Conservation (phyloP, 2,797 vertebrate species). For the Muraenolepis orangiensis region DNA sequence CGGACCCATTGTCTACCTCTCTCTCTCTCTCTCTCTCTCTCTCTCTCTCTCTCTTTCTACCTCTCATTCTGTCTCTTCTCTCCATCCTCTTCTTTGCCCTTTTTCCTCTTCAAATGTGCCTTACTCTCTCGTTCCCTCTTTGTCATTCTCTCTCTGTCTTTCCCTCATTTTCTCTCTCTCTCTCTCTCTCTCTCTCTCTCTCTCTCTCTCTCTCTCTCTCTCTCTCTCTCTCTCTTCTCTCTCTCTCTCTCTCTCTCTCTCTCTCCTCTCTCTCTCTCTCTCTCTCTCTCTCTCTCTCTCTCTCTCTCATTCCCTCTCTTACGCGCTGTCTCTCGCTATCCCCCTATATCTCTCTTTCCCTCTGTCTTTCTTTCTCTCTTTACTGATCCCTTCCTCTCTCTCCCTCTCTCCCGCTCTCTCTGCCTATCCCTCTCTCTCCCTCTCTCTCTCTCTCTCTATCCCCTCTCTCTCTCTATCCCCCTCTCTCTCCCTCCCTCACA, state of each 20-base stretch:
- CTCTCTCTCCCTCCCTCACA: conserved; percentile 17
- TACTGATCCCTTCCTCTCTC: too few relatives aligned
- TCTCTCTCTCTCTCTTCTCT: not conserved
- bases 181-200: not conserved
- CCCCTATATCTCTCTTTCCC: too few relatives aligned
- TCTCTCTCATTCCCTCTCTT: too few relatives aligned
- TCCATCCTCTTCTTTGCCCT: not conserved
- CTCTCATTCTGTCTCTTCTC: not conserved
- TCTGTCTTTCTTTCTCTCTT: too few relatives aligned
- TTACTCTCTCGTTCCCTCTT: not conserved
- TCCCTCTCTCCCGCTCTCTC: too few relatives aligned
- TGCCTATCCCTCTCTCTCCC: too few relatives aligned
- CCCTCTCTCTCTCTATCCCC: not conserved
- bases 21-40: conserved; percentile 44
- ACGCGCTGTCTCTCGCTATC: too few relatives aligned
- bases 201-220: not conserved
- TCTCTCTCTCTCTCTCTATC: too few relatives aligned
- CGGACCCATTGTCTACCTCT: conserved; percentile 50
- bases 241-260: too few relatives aligned
- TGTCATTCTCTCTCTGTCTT: too few relatives aligned
- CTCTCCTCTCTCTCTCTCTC: too few relatives aligned
- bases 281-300: not conserved
- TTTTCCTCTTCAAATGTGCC: too few relatives aligned
- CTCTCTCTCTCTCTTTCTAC: conserved; percentile 45
- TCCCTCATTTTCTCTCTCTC: not conserved